Evolutionary conservation across 2,113 vertebrate species (phyloP).

Genomic region (Columba livia): DNA sequence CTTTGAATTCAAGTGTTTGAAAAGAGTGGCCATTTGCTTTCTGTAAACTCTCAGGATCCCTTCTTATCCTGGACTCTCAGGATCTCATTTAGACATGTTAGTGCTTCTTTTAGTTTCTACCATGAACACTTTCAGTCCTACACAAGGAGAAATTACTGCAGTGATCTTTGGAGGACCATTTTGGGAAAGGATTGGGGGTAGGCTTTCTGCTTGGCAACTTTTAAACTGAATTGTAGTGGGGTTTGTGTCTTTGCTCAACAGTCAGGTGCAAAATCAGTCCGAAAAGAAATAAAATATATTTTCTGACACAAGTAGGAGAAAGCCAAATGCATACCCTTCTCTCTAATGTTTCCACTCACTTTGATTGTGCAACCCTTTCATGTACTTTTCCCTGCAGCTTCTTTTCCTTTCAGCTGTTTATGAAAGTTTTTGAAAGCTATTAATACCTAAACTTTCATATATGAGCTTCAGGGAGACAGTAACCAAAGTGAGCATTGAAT

Average conservation of each 20-base stretch:
- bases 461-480: neutral
- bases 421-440: neutral
- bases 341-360: neutral
- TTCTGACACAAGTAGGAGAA: neutral
- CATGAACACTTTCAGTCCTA: neutral
- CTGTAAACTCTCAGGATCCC: neutral
- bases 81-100: neutral
- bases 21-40: neutral
- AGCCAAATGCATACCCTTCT: neutral
- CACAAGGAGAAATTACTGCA: neutral
- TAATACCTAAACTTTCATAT: neutral
- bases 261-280: neutral
- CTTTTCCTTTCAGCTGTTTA: neutral
- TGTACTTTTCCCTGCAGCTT: neutral
- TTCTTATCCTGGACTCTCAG: neutral
- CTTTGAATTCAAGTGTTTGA: neutral
- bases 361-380: neutral
- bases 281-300: neutral
- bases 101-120: neutral
- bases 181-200: neutral
- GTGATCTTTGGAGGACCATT: neutral
- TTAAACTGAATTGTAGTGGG: neutral
- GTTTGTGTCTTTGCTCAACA: neutral
- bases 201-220: neutral
- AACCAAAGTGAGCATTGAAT: neutral